phyloP scores from a whole-genome alignment of 2,113 vertebrate species.

The Octodon degus region DNA sequence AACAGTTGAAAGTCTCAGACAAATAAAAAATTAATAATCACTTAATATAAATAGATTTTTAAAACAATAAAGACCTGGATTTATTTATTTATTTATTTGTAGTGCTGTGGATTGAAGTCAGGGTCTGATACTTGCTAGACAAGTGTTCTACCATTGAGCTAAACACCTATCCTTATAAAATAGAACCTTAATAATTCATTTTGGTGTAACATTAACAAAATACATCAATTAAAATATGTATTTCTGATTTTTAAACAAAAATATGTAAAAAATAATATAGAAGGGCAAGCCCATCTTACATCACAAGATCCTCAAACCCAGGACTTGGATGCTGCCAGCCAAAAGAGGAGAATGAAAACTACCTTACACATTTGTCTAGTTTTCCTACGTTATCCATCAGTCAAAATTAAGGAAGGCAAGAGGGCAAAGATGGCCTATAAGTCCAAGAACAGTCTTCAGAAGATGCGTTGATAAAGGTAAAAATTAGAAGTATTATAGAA shows the following conservation, averaged over 20 bases:
- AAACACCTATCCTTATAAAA: background rate
- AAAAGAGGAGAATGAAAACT: background rate
- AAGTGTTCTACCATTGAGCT: background rate
- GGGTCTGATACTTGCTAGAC: background rate
- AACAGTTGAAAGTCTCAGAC: background rate
- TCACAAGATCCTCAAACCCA: background rate
- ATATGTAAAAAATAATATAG: background rate
- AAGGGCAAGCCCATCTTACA: background rate
- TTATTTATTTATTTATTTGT: background rate
- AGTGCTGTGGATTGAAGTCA: background rate
- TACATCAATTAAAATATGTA: background rate
- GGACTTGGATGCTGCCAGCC: background rate
- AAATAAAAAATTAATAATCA: background rate
- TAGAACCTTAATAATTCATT: background rate
- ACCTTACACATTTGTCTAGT: background rate
- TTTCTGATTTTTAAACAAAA: slow-evolving; percentile 18
- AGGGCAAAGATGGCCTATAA: background rate
- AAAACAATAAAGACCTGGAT: background rate
- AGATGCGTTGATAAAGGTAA: background rate
- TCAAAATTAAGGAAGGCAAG: background rate
- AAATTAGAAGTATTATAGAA: background rate
- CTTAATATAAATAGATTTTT: background rate
- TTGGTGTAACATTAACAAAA: background rate
- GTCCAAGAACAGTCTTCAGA: background rate
- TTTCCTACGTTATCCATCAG: background rate